A percentile compares a stretch with the other conserved stretches of the same genome.
phyloP scores from a whole-genome alignment of 2,888 invertebrate genomes.

The Hypselothyrea guttata region DNA sequence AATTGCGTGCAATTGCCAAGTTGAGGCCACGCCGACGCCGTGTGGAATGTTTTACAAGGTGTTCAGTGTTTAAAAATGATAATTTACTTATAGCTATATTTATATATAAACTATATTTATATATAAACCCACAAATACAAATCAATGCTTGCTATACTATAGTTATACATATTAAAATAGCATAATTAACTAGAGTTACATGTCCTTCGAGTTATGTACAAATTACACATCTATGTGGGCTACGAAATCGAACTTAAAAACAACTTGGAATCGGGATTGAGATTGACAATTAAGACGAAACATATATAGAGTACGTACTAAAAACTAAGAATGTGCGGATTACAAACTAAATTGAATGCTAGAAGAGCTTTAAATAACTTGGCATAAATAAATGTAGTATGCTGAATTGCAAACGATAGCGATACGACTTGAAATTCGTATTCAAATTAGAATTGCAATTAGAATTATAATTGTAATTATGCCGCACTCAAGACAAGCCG shows the following conservation, averaged over 20 bases:
- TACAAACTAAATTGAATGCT: conserved; percentile 47
- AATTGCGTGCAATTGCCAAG: conserved; percentile 9
- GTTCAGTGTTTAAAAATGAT: conserved; percentile 4
- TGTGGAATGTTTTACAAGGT: conserved; percentile 40
- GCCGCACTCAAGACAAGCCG: conserved; percentile 79
- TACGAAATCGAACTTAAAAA: conserved; percentile 40
- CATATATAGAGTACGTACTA: neutral
- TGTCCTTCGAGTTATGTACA: conserved; percentile 63
- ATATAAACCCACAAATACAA: conserved; percentile 24
- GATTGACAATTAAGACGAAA: neutral
- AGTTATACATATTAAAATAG: conserved; percentile 52
- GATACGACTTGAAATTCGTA: too few relatives aligned
- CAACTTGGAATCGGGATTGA: conserved; percentile 32
- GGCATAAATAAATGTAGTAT: conserved; percentile 66
- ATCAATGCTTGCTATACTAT: conserved; percentile 19
- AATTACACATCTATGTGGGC: conserved; percentile 70
- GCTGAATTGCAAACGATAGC: conserved; percentile 58
- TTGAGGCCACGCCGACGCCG: neutral
- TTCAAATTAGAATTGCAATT: too few relatives aligned
- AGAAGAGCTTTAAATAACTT: conserved; percentile 69
- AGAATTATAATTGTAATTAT: conserved; percentile 9
- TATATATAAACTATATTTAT: neutral
- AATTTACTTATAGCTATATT: neutral
- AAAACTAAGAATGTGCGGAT: conserved; percentile 21
- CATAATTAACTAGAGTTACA: conserved; percentile 59